Evolutionary conservation across 1,140 invertebrate species (phyloP).

Genomic region (Drosophila sucinea): DNA sequence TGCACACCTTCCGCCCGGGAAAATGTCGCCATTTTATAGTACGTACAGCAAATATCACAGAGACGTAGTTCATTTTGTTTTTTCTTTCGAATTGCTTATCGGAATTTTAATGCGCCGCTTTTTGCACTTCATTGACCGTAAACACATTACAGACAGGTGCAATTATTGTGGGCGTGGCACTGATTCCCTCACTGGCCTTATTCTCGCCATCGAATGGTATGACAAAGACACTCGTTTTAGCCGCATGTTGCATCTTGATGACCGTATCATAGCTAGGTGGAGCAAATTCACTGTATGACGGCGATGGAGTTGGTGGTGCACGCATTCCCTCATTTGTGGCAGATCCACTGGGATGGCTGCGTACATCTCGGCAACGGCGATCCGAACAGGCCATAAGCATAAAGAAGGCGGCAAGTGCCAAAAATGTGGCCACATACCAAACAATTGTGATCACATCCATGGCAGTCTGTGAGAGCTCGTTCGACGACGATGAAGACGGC

Average conservation of each 20-base stretch:
- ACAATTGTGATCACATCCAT: constrained; percentile 83
- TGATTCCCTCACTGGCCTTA: constrained; percentile 40
- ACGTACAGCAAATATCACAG: constrained; percentile 71
- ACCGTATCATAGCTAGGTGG: constrained; percentile 81
- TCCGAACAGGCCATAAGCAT: constrained; percentile 82
- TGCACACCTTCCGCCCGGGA: constrained; percentile 25
- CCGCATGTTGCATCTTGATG: constrained; percentile 76
- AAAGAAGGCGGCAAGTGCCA: constrained; percentile 79
- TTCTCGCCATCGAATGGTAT: constrained; percentile 67
- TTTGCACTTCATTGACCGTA: constrained; percentile 73
- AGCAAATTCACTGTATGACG: constrained; percentile 81
- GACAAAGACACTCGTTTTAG: constrained; percentile 74
- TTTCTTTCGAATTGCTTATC: constrained; percentile 28
- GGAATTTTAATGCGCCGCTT: constrained; percentile 40
- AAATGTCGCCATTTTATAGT: constrained; percentile 8
- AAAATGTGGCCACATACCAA: constrained; percentile 81
- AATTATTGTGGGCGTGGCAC: constrained; percentile 4
- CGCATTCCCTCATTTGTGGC: constrained; percentile 46
- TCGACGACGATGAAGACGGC: constrained; percentile 25
- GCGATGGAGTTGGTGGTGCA: constrained; percentile 77
- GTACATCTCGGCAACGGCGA: constrained; percentile 63
- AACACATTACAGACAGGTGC: constrained; percentile 55
- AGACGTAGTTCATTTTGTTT: constrained; percentile 29
- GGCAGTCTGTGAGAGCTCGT: constrained; percentile 79
- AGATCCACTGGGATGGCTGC: constrained; percentile 29